phyloP scores from a whole-genome alignment of 2,888 invertebrate species.

The Synergus itoensis region DNA sequence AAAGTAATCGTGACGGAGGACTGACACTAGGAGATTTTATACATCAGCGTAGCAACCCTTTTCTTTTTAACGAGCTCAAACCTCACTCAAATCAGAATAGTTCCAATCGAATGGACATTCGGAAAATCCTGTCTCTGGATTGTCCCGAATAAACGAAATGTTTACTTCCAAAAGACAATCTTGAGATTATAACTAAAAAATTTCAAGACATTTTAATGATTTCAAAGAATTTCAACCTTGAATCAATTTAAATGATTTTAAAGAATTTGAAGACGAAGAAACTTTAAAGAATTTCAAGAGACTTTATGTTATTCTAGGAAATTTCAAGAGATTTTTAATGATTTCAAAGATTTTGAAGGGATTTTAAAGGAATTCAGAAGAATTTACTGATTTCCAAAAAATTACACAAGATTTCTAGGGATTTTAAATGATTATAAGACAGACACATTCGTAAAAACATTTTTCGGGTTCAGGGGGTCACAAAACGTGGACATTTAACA shows the following conservation, averaged over 20 bases:
- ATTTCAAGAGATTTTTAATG: no score
- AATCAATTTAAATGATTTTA: no score
- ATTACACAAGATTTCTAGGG: no score
- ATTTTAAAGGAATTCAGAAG: no score
- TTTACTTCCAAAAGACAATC: background rate
- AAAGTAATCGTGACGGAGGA: slow-evolving; percentile 24
- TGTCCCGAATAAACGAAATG: background rate
- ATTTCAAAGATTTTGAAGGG: no score
- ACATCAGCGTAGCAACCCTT: slow-evolving; percentile 9
- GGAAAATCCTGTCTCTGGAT: background rate
- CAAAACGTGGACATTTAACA: no score
- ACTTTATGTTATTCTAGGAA: background rate
- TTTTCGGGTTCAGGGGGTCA: no score
- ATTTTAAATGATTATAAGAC: no score
- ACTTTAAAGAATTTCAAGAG: background rate
- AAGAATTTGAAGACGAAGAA: background rate
- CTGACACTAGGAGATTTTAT: slow-evolving; percentile 16
- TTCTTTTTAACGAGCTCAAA: slow-evolving; percentile 20
- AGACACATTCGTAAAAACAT: no score
- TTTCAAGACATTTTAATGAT: background rate
- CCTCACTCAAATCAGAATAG: background rate
- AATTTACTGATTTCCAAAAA: no score
- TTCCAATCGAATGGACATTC: background rate
- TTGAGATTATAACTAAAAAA: no score
- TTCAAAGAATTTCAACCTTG: background rate